phyloP scores from a whole-genome alignment of 2,113 vertebrate genomes.

The Nanorana parkeri region DNA sequence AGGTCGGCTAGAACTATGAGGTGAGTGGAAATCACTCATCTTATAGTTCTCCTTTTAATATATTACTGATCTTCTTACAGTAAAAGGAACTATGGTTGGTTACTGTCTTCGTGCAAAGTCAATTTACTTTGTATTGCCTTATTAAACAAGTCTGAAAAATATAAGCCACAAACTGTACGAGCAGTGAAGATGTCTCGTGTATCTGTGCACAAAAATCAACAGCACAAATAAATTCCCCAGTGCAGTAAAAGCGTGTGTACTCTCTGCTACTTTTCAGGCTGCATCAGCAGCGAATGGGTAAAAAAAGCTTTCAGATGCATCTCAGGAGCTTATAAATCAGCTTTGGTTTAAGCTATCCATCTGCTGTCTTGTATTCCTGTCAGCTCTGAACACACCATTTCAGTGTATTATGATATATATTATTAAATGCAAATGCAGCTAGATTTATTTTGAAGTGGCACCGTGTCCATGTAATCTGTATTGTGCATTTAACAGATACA shows the following conservation, averaged over 20 bases:
- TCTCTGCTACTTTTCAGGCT: constrained; percentile 15
- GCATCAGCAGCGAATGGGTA: constrained; percentile 46
- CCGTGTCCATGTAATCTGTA: neutral
- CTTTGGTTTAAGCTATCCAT: constrained; percentile 55
- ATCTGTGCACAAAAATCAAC: neutral
- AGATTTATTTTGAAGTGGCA: constrained; percentile 4
- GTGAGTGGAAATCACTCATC: too few species aligned
- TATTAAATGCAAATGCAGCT: constrained; percentile 28
- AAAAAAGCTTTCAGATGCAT: constrained; percentile 49
- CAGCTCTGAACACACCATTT: constrained; percentile 32
- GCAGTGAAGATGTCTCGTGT: too few species aligned
- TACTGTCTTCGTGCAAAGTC: too few species aligned
- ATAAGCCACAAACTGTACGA: too few species aligned
- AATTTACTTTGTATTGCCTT: too few species aligned
- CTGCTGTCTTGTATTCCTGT: constrained; percentile 44
- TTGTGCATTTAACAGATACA: constrained; percentile 9
- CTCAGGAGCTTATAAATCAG: constrained; percentile 49
- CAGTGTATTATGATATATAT: constrained; percentile 39
- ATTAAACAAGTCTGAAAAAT: too few species aligned
- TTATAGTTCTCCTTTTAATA: too few species aligned
- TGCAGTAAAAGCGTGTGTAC: neutral
- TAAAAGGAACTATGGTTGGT: too few species aligned
- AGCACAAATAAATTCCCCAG: neutral
- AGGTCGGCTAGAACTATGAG: too few species aligned
- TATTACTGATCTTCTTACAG: too few species aligned